Evolutionary conservation across 2,113 vertebrate species (phyloP), one percentile per base, ranked within the genome.

Genomic region (Dendropsophus ebraccatus): DNA sequence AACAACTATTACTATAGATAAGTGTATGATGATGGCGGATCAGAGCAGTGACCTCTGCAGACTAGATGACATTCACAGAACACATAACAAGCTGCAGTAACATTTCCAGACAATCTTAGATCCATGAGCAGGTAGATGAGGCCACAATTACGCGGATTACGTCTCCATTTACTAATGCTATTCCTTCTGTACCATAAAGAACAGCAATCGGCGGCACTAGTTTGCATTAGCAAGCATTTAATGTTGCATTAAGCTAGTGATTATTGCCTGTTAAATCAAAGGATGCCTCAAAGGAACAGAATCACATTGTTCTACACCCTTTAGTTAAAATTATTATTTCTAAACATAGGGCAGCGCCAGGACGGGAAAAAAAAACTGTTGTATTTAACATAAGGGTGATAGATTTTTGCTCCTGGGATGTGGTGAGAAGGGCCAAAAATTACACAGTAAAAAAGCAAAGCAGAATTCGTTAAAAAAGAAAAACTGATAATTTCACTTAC

Each of bases 201-300:
- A 54, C 35, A 25, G 54, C 78, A 62, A 62, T 80, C 58, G 78
- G 35, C 23, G 35, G 35, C 35, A 47, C 50, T 17, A 25, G 56
- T 81, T 62, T 81, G 14, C 60, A 81, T 81, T 62, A 65, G 78
- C 23, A 11, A 81, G 58, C 37, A 65, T 81, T 81, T 81, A 81
- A 81, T 65, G 78, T 65, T 62, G 37, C 78, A 65, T 65, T 81
- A 81, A 81, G 41, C 56, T 37, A 11, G 56, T 30, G 78, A 80
- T 81, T 81, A 65, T 81, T 47, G 78, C 78, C 78, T 65, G 35
- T 10, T 81, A 81, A 81, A 81, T 81, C 78, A 81, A 81, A 81
- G n/a, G 78, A 41, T 7, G 54, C 78, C 78, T 65, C 23, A 17
- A 58, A 47, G 78, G 78, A 65, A 45, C 77, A 65, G 2, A 37